Evolutionary conservation across 2,797 vertebrate species (phyloP), one percentile per base, ranked within the genome.

Genomic region (Yasuhikotakia modesta): DNA sequence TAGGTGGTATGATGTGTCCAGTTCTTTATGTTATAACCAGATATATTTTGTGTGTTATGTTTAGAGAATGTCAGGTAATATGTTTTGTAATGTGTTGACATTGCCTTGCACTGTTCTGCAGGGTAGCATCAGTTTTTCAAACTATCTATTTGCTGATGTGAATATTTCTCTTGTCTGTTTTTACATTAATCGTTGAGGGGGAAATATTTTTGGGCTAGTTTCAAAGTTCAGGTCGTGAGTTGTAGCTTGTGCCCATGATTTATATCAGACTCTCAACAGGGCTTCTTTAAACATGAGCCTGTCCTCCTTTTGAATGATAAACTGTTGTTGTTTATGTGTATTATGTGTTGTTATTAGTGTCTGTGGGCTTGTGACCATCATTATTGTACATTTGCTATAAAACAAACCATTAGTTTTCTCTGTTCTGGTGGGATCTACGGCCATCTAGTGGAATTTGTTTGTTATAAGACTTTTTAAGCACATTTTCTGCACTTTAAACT

Each of bases 31-130:
- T 52, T n/a, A 55, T 76, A 65, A 21, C 8, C 52, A 2, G 22
- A n/a, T 50, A 2, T 5, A n/a, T 71, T 70, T 76, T 75, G 30
- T 76, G 70, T 50, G 16, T 73, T 53, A 46, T 60, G 69, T 68
- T 70, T 63, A 82, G 30, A 27, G 14, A 70, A 39, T 5, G 35
- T 64, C 22, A 69, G 66, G 55, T 66, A 16, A 16, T 55, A 46
- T 24, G 45, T 63, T 53, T 68, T 60, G 21, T 52, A 21, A 45
- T 66, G 22, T 70, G 13, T 73, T 81, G 76, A 81, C 76, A 69
- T 77, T 81, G 73, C 55, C 30, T 60, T 30, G 73, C 55, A 27
- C 72, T 52, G 43, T 74, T 50, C 72, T 78, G 65, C 76, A 72
- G 53, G 57, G 68, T 45, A 55, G 76, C 76, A 78, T 30, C 22